Evolutionary conservation across 2,888 invertebrate genomes (phyloP).

Genomic region (Eupithecia subfuscata): DNA sequence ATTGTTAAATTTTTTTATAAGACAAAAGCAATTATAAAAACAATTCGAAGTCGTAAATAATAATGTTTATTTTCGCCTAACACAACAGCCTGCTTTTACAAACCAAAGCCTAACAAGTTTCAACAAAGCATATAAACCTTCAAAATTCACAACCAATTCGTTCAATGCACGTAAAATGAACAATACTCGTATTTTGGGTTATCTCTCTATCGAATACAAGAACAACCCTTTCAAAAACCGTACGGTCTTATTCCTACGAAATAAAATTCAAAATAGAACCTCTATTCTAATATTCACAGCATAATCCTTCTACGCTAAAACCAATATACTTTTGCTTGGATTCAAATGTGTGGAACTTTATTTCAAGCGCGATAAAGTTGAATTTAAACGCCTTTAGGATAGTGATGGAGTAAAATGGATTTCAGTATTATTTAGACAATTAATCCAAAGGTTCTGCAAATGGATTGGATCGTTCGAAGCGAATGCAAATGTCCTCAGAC

Average conservation of each 20-base stretch:
- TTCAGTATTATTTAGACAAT: constrained; percentile 59
- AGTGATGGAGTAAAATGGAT: neutral
- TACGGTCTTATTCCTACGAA: neutral
- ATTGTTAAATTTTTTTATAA: neutral
- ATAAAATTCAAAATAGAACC: constrained; percentile 45
- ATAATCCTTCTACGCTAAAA: constrained; percentile 1
- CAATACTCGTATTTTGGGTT: constrained; percentile 75
- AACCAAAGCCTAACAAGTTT: constrained; percentile 48
- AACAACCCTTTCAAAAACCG: neutral
- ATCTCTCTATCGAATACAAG: constrained; percentile 49
- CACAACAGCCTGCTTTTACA: neutral
- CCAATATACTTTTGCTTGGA: neutral
- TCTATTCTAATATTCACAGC: neutral
- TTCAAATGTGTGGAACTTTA: constrained; percentile 4
- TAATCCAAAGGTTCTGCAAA: constrained; percentile 76
- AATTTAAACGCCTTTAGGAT: neutral
- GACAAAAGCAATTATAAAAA: neutral
- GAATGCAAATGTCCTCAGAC: constrained; percentile 64
- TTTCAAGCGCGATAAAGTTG: neutral
- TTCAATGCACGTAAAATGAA: constrained; percentile 66
- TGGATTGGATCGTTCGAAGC: constrained; percentile 77
- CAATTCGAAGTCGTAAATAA: neutral
- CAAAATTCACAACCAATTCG: constrained; percentile 70
- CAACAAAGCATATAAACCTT: constrained; percentile 59
- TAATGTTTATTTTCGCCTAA: neutral